Base-by-base conservation (phyloP, 2,888 invertebrate genomes). In the Polydrusus pterygomalis region DNA sequence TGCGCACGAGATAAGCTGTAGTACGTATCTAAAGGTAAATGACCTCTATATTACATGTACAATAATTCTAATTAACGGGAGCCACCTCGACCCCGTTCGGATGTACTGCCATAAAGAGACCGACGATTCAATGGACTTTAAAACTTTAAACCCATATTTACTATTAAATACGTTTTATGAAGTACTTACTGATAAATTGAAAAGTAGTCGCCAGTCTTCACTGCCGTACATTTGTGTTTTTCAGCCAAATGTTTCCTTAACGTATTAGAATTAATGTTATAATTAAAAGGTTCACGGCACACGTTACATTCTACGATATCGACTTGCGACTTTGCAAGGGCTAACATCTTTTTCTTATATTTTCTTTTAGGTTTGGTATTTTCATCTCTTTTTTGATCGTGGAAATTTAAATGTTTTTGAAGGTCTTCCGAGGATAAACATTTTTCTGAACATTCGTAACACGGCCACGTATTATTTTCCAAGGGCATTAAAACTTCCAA, bases 401-500 rank as follows among this genome's bases (percentile, higher is more conserved):
- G 90, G n/a, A 88, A 81, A 79, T 90, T 89, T 47, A 92, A 86
- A 86, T 93, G 92, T 69, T 89, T 89, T 83, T 92, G 91, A 34
- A 93, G 86, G 51, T 90, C 89, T 70, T 89, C 88, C 0, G 90
- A 90, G 0, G 90, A 88, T 3, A 87, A 81, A 85, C 92, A 92
- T 63, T 88, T 87, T 77, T 89, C 87, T 63, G 90, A 88, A 82
- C 93, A 93, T 82, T 93, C 92, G 81, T 90, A 92, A 83, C 93
- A 93, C 20, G 90, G 89, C 90, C 92, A 93, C 15, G 87, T 86
- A 79, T 89, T 88, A 18, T 86, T 84, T 68, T 86, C 85, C 64
- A 82, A 74, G 6, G 90, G 88, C 80, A 89, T 86, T 13, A 92
- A 84, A 25, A 89, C 81, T 1, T 87, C 84, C 47, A 92, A 85